phyloP scores from a whole-genome alignment of 2,113 vertebrate species.

The Clinocottus analis region DNA sequence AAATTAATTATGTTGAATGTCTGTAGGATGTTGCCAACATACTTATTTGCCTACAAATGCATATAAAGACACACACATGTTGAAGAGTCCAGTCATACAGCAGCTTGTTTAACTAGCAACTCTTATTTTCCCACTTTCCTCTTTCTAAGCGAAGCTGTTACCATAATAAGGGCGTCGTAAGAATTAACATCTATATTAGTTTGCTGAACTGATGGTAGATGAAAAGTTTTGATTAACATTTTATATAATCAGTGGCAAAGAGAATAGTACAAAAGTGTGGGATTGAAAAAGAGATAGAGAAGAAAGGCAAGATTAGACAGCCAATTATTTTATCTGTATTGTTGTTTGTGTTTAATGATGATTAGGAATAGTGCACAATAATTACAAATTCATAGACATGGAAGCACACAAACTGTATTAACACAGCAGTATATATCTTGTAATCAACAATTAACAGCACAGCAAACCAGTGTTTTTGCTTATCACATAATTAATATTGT shows the following conservation, averaged over 20 bases:
- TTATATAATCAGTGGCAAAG: slow-evolving; percentile 29
- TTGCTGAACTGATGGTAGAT: slow-evolving; percentile 28
- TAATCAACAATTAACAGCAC: slow-evolving; percentile 77
- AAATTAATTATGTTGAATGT: not conserved
- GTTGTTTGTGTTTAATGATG: slow-evolving; percentile 71
- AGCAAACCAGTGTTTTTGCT: slow-evolving; percentile 58
- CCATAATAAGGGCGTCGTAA: slow-evolving; percentile 7
- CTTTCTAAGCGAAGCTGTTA: slow-evolving; percentile 22
- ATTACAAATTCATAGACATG: slow-evolving; percentile 73
- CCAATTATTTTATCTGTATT: slow-evolving; percentile 67
- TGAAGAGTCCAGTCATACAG: slow-evolving; percentile 27
- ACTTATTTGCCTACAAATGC: not conserved
- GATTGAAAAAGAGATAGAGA: slow-evolving; percentile 24
- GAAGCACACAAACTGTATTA: slow-evolving; percentile 67
- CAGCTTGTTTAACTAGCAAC: slow-evolving; percentile 32
- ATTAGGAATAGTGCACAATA: slow-evolving; percentile 67
- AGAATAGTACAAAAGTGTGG: not conserved
- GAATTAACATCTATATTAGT: slow-evolving; percentile 48
- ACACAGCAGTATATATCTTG: slow-evolving; percentile 68
- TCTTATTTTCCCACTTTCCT: slow-evolving; percentile 33
- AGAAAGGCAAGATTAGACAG: slow-evolving; percentile 58
- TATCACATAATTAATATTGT: slow-evolving; percentile 72
- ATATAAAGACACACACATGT: not conserved
- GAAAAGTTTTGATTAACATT: slow-evolving; percentile 49
- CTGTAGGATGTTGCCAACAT: not conserved